Percentiles rank a stretch among this genome's conserved stretches.
Evolutionary conservation across 2,797 vertebrate species (phyloP).

Genomic region (Cuculus canorus): DNA sequence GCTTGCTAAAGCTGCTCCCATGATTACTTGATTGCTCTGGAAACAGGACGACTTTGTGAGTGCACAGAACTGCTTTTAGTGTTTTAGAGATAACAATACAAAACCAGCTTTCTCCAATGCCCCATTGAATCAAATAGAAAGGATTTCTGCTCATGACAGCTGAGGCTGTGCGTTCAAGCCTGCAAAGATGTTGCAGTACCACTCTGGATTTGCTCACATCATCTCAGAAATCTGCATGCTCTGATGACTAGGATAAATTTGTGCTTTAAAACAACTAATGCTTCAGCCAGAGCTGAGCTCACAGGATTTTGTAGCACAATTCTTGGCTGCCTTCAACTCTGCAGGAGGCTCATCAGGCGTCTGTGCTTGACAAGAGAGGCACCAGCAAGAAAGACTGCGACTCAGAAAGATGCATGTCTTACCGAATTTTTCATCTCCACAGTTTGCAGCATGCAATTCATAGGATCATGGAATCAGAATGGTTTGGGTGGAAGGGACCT

Average conservation of each 20-base stretch:
- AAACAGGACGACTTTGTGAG: neutral
- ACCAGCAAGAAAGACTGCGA: neutral
- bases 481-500: no score
- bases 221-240: neutral
- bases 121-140: neutral
- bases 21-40: neutral
- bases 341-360: neutral
- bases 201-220: neutral
- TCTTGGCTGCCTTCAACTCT: neutral
- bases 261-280: constrained; percentile 29
- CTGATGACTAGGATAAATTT: neutral
- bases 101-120: neutral
- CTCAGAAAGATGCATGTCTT: neutral
- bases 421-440: neutral
- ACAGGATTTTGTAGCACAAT: neutral
- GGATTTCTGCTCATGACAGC: neutral
- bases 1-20: neutral
- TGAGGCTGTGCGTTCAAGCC: neutral
- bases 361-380: neutral
- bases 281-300: neutral
- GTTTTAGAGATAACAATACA: neutral
- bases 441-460: neutral
- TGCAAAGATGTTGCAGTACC: rapidly evolving
- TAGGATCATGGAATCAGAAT: no score
- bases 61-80: neutral